Percentiles rank a stretch among this genome's conserved stretches.
These are phyloP conservation scores for Drosophila parabipectinata DNA, from an alignment of 1,140 invertebrate species.

Conservation along the genomic window DNA sequence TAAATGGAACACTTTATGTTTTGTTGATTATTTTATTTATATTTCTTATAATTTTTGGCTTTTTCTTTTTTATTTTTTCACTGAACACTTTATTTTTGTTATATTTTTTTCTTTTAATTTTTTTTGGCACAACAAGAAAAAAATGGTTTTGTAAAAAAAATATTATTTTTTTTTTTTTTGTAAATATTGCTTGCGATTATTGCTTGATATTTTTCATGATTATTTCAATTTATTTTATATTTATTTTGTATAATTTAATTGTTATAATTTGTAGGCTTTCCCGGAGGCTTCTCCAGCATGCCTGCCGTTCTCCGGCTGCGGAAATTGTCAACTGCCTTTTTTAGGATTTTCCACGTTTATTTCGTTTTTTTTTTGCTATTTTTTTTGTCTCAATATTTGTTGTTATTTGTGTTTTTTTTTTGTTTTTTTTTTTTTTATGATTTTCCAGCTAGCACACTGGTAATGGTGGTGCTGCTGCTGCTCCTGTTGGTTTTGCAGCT, in stretches of 20 bases:
- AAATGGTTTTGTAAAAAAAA: conserved; percentile 6
- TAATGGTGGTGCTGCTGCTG: conserved; percentile 38
- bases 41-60: background rate
- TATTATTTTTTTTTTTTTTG: background rate
- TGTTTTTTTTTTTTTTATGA: conserved; percentile 35
- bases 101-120: background rate
- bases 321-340: conserved; percentile 31
- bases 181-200: conserved; percentile 36
- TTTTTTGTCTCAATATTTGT: conserved; percentile 5
- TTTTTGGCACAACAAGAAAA: conserved; percentile 13
- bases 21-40: background rate
- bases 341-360: conserved; percentile 40
- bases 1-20: background rate
- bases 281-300: conserved; percentile 45
- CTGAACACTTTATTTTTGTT: background rate
- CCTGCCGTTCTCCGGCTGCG: conserved; percentile 40
- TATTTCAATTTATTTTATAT: conserved; percentile 2
- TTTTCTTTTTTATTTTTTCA: background rate
- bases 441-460: conserved; percentile 18
- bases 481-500: conserved; percentile 23
- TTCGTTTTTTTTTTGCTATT: conserved; percentile 23
- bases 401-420: conserved; percentile 7
- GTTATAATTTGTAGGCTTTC: conserved; percentile 11
- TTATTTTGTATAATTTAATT: background rate
- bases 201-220: conserved; percentile 10